phyloP scores from a whole-genome alignment of 2,888 invertebrate genomes.

The Cephonodes hylas region DNA sequence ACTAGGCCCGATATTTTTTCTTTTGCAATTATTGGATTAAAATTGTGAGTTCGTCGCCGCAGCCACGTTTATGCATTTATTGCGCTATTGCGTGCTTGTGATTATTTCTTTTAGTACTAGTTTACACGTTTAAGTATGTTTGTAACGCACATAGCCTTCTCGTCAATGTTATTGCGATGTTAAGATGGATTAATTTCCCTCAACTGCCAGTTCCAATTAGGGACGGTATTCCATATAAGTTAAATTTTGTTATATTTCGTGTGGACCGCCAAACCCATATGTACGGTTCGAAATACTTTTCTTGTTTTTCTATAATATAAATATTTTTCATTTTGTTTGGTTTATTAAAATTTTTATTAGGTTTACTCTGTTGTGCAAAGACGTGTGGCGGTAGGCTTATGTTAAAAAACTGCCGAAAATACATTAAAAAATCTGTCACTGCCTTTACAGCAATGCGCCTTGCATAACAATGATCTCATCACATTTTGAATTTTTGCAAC shows the following conservation, averaged over 20 bases:
- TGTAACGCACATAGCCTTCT: not conserved
- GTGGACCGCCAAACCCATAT: not conserved
- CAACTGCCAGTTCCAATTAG: no score
- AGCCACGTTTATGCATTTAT: slow-evolving; percentile 6
- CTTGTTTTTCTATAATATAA: not conserved
- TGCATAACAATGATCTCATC: slow-evolving; percentile 6
- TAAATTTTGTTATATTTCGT: not conserved
- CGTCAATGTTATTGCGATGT: not conserved
- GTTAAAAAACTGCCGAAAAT: not conserved
- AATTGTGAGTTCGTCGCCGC: no score
- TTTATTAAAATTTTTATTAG: slow-evolving; percentile 1
- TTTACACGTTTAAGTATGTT: not conserved
- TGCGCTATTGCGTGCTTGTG: not conserved
- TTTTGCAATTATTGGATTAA: no score
- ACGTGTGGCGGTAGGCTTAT: not conserved
- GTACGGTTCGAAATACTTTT: not conserved
- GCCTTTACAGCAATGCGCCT: not conserved
- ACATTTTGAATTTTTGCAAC: not conserved
- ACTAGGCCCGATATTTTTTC: no score
- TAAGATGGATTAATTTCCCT: not conserved
- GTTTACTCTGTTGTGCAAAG: not conserved
- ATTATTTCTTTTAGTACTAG: not conserved
- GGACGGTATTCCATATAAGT: not conserved
- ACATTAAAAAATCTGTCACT: not conserved
- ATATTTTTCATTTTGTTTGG: not conserved